Percentiles rank a stretch among this genome's conserved stretches.
phyloP scores from a whole-genome alignment of 2,888 invertebrate genomes.

The Limenitis camilla region DNA sequence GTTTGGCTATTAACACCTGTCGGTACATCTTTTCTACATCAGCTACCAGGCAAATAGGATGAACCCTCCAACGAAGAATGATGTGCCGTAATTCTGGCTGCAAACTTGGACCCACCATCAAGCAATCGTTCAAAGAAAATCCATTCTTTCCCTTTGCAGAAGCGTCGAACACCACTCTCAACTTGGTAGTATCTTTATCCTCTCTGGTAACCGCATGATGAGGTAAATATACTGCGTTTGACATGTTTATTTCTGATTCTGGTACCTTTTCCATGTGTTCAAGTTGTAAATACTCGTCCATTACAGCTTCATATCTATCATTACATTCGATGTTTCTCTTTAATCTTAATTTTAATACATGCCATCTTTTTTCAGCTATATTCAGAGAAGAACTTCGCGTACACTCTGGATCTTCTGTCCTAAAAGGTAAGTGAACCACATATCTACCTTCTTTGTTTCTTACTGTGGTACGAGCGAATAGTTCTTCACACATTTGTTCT shows the following conservation, averaged over 20 bases:
- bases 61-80: constrained; percentile 24
- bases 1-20: constrained; percentile 13
- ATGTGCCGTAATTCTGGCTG: constrained; percentile 30
- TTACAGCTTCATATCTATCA: constrained; percentile 1
- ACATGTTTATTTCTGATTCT: neutral
- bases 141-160: constrained; percentile 18
- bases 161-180: neutral
- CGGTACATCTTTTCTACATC: constrained; percentile 33
- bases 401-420: constrained; percentile 5
- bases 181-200: constrained; percentile 9
- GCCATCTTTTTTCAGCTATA: constrained; percentile 8
- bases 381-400: constrained; percentile 1
- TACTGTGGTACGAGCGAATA: constrained; percentile 4
- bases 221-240: neutral
- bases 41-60: constrained; percentile 19
- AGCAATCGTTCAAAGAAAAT: constrained; percentile 25
- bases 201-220: neutral
- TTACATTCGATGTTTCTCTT: neutral
- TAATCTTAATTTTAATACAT: neutral
- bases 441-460: constrained; percentile 15
- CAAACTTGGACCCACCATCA: constrained; percentile 26
- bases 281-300: neutral
- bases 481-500: constrained; percentile 12
- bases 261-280: neutral
- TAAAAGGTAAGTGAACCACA: constrained; percentile 14